Percentiles rank a stretch among this genome's conserved stretches.
Evolutionary conservation across 92 coral and sea anemone genomes (phyloP).

Genomic region (Paragorgia papillata): DNA sequence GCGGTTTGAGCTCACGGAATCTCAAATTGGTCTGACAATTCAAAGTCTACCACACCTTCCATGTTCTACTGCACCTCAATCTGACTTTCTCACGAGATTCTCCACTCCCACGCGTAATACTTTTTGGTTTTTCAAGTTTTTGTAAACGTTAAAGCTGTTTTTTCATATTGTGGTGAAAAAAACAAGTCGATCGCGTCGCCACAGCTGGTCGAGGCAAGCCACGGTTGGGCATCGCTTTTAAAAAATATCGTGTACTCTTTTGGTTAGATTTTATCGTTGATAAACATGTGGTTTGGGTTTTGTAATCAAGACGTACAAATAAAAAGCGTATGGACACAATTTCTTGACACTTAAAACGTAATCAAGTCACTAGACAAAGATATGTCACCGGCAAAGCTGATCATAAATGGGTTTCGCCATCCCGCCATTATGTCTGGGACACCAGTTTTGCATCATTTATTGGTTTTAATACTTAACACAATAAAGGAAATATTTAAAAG

Average conservation of each 20-base stretch:
- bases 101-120: background rate
- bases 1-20: too few relatives aligned
- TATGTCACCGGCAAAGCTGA: background rate
- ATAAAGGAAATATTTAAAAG: too few relatives aligned
- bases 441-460: background rate
- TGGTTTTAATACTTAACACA: background rate
- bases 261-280: background rate
- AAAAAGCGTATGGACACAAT: background rate
- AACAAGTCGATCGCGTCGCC: conserved; percentile 2
- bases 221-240: background rate
- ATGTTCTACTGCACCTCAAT: too few relatives aligned
- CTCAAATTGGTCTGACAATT: background rate
- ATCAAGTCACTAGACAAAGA: background rate
- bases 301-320: background rate
- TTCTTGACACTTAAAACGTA: conserved; percentile 10
- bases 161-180: background rate
- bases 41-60: background rate
- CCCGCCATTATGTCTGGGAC: conserved; percentile 3
- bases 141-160: background rate
- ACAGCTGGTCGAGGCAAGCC: conserved; percentile 19
- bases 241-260: background rate
- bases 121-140: background rate
- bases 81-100: background rate
- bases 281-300: conserved; percentile 19
- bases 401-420: background rate